phyloP scores from a whole-genome alignment of 2,797 vertebrate genomes.

The Dipus sagitta region DNA sequence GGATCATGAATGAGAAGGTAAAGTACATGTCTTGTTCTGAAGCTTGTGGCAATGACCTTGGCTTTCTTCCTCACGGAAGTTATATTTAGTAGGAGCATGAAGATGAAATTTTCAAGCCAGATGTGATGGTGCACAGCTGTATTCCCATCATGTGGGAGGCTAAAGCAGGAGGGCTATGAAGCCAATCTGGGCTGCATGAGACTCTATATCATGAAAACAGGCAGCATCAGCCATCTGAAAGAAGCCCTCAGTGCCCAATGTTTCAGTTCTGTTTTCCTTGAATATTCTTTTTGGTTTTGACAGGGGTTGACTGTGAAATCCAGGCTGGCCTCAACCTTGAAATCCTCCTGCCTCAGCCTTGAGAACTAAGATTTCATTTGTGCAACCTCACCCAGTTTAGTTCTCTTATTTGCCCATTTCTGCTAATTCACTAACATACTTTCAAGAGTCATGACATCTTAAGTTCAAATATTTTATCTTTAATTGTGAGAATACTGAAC shows the following conservation, averaged over 20 bases:
- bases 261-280: not conserved
- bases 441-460: not conserved
- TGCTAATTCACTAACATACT: not conserved
- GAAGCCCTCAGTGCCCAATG: not conserved
- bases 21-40: not conserved
- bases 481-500: conserved; percentile 10
- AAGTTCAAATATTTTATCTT: not conserved
- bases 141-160: too few relatives aligned
- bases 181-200: not conserved
- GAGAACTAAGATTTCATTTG: not conserved
- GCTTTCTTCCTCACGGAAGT: not conserved
- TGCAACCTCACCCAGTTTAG: too few relatives aligned
- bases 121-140: too few relatives aligned
- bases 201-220: not conserved
- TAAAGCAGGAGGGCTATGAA: not conserved
- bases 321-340: not conserved
- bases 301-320: not conserved
- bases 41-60: not conserved
- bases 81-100: not conserved
- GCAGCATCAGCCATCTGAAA: not conserved
- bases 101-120: not conserved
- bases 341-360: not conserved
- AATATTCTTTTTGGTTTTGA: not conserved
- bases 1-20: not conserved
- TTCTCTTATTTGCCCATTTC: not conserved